Conservation (phyloP, 2,113 vertebrate species). For the Danionella cerebrum region DNA sequence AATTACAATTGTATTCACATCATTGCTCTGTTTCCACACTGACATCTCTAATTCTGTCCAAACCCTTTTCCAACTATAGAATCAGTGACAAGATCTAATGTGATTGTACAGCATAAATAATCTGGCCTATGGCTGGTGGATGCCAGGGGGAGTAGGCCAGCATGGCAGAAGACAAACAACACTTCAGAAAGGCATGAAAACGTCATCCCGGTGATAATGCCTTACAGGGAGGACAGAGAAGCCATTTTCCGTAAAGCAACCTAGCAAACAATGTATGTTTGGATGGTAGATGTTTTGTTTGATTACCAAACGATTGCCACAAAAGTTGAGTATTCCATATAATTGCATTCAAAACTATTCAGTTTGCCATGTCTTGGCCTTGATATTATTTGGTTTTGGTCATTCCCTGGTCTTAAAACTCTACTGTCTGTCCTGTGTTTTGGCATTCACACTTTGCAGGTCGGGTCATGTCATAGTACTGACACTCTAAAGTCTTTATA, state of each 20-base stretch:
- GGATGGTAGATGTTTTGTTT: too few relatives aligned
- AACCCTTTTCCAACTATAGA: slow-evolving; percentile 3
- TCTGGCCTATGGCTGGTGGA: neutral
- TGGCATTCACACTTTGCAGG: too few relatives aligned
- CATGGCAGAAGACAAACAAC: slow-evolving; percentile 19
- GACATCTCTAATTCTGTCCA: slow-evolving; percentile 9
- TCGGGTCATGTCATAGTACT: too few relatives aligned
- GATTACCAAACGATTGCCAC: too few relatives aligned
- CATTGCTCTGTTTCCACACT: neutral
- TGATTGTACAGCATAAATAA: slow-evolving; percentile 22
- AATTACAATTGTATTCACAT: neutral
- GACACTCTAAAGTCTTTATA: too few relatives aligned
- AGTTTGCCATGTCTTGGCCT: too few relatives aligned
- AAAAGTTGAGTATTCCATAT: too few relatives aligned
- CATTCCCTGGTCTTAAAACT: too few relatives aligned
- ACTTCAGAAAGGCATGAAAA: slow-evolving; percentile 1
- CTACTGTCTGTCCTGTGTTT: too few relatives aligned
- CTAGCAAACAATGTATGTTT: neutral
- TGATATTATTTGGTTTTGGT: too few relatives aligned
- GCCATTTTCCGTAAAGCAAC: neutral
- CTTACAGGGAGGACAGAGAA: slow-evolving; percentile 5
- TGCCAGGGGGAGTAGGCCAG: slow-evolving; percentile 10
- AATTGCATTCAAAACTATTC: too few relatives aligned
- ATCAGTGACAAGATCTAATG: slow-evolving; percentile 28
- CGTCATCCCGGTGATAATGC: neutral